Evolutionary conservation across 2,113 vertebrate genomes (phyloP).

Genomic region (Boleophthalmus pectinirostris): DNA sequence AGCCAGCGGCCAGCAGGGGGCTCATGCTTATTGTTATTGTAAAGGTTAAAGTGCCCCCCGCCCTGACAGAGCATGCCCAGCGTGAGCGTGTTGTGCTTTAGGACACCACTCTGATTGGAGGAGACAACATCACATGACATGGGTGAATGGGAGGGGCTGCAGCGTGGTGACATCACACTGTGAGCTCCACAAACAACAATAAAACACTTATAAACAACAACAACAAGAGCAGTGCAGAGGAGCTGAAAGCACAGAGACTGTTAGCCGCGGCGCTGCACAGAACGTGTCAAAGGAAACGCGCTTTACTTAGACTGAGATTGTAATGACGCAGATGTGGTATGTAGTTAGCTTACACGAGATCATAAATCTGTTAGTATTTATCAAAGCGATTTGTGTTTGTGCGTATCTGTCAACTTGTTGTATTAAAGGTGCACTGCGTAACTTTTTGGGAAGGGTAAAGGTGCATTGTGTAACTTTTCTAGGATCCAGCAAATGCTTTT

Average conservation of each 20-base stretch:
- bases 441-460: too few species aligned
- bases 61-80: conserved; percentile 97
- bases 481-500: too few species aligned
- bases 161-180: conserved; percentile 76
- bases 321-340: neutral
- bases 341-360: neutral
- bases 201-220: conserved; percentile 38
- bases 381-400: too few species aligned
- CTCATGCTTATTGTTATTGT: conserved; percentile 99
- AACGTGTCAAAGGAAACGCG: conserved; percentile 27
- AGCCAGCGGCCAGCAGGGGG: conserved; percentile 94
- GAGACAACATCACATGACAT: conserved; percentile 96
- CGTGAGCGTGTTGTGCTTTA: conserved; percentile 99
- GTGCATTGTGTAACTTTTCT: too few species aligned
- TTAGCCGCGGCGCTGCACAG: conserved; percentile 65
- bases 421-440: too few species aligned
- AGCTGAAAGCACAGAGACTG: conserved; percentile 83
- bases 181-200: conserved; percentile 80
- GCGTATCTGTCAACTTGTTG: too few species aligned
- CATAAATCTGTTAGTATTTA: too few species aligned
- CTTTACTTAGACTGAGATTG: neutral
- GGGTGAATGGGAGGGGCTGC: conserved; percentile 77
- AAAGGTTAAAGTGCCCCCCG: conserved; percentile 99
- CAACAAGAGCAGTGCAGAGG: conserved; percentile 78
- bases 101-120: conserved; percentile 99